Base-by-base conservation (phyloP, 2,888 invertebrate genomes). In the Archips crataeganus region DNA sequence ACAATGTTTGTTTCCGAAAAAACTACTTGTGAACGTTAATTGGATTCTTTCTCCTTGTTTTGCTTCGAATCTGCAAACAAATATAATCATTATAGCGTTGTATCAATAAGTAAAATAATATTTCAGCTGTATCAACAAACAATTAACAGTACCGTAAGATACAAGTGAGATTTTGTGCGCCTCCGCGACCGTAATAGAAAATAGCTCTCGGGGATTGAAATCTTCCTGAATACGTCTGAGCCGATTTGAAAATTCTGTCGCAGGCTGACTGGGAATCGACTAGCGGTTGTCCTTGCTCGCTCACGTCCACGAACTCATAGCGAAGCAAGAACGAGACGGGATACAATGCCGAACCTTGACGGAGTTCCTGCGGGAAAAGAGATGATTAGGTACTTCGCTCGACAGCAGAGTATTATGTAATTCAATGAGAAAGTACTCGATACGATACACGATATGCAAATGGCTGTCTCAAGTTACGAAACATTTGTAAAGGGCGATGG, bases 181-280 rank as follows among this genome's bases (percentile, higher is more conserved):
- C 98, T 13, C 98, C 98, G 80, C 98, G 95, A 2, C 98, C 98
- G 84, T 97, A 98, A 84, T 97, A 96, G 90, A 98, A 98, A 70
- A 97, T 97, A 79, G 97, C 97, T 81, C 96, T 95, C 8, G 97
- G 97, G 42, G 97, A 97, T 84, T 96, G 95, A 86, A 97, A 97
- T 81, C 95, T 93, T 15, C 97, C 96, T 13, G 95, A 94, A 82
- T 94, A 94, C 5, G 94, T 94, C 77, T 93, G 94, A 66, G 94
- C 92, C 66, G 95, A 94, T 82, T 94, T 95, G 83, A 96, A 95
- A 74, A 95, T 91, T 83, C 96, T 91, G 84, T 96, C 96, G 85
- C 96, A 96, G 47, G 96, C 95, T 81, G 96, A 96, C 78, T 94
- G 93, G 47, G 96, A 95, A 78, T 95, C 94, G 60, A 89, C 88